Conservation (phyloP, 2,888 invertebrate genomes). For the Saturnia pavonia region DNA sequence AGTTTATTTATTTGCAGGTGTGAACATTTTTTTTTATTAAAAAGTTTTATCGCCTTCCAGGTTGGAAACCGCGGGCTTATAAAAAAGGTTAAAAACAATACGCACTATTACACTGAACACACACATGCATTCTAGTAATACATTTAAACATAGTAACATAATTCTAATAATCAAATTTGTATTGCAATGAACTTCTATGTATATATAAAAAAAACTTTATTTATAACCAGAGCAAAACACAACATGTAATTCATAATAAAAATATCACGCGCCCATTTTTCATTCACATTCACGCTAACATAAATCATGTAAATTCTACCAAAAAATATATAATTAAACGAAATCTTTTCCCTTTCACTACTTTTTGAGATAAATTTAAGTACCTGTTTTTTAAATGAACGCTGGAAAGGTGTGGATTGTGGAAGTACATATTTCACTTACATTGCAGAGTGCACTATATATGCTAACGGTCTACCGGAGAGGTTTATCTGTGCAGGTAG, state of each 20-base stretch:
- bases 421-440: constrained; percentile 1
- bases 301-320: not conserved
- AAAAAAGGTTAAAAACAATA: not conserved
- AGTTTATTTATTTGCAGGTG: not conserved
- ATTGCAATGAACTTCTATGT: not conserved
- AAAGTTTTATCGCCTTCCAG: not conserved
- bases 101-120: not conserved
- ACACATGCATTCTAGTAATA: not conserved
- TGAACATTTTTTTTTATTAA: not conserved
- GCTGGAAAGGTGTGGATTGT: not conserved
- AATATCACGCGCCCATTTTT: not conserved
- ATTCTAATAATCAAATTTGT: not conserved
- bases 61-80: not conserved
- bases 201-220: not conserved
- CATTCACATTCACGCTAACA: not conserved
- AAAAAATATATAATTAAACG: not conserved
- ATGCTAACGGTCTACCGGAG: too few relatives aligned
- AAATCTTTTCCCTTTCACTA: not conserved
- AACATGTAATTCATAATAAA: not conserved
- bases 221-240: not conserved
- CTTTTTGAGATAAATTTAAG: not conserved
- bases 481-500: too few relatives aligned
- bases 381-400: not conserved
- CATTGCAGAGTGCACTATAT: not conserved
- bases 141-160: not conserved